These are phyloP conservation scores for Sturnus vulgaris DNA, from an alignment of 2,113 vertebrate species.

Conservation along the genomic window DNA sequence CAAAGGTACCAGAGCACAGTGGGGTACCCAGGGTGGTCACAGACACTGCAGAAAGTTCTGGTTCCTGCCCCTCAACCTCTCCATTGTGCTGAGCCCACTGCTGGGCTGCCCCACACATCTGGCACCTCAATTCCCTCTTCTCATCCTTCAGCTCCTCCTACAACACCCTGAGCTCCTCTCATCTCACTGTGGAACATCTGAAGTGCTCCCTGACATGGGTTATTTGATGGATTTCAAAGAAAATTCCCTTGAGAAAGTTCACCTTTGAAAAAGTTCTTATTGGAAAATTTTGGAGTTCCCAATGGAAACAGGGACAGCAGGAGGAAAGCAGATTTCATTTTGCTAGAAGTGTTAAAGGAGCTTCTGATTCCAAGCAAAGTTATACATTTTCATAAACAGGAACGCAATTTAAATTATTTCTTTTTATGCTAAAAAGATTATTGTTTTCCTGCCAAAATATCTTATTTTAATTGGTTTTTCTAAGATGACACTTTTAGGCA, in stretches of 20 bases:
- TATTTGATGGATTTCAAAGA: background rate
- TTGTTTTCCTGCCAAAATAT: background rate
- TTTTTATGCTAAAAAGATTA: background rate
- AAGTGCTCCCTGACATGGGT: background rate
- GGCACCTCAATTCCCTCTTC: background rate
- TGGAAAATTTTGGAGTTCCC: background rate
- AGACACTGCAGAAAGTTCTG: no score
- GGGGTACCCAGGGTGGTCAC: background rate
- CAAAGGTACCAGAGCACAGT: background rate
- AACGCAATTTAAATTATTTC: background rate
- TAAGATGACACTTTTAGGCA: background rate
- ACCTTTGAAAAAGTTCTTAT: background rate
- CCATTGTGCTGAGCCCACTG: fast-evolving
- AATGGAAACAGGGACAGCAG: background rate
- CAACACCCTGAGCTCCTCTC: background rate
- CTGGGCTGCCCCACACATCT: background rate
- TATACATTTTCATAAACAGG: background rate
- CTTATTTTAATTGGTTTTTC: background rate
- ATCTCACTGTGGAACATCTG: background rate
- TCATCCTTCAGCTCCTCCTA: background rate
- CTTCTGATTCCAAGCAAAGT: background rate
- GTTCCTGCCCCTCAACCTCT: background rate
- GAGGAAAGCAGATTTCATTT: background rate
- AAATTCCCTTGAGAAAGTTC: background rate
- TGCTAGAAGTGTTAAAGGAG: background rate